phyloP scores from a whole-genome alignment of 2,888 invertebrate species.

The Amphipyra berbera region DNA sequence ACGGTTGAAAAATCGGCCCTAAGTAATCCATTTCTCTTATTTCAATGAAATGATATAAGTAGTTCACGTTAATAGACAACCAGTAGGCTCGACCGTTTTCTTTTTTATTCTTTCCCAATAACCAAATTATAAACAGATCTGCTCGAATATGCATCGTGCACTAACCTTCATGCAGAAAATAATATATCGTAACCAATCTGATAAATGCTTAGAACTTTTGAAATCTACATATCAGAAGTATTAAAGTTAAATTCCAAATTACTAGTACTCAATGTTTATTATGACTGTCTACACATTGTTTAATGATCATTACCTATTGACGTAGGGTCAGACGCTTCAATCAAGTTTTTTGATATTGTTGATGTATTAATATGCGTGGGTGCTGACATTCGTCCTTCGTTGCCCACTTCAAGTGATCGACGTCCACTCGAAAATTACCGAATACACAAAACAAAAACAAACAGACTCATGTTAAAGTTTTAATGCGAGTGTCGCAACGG shows the following conservation, averaged over 20 bases:
- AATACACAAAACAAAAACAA: slow-evolving; percentile 81
- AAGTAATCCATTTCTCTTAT: too few relatives aligned
- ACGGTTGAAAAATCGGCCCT: too few relatives aligned
- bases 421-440: slow-evolving; percentile 83
- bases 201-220: neutral
- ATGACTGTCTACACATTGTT: slow-evolving; percentile 25
- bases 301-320: slow-evolving; percentile 44
- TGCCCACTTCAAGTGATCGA: slow-evolving; percentile 77
- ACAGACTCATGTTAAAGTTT: slow-evolving; percentile 76
- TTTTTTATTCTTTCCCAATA: neutral
- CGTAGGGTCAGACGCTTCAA: slow-evolving; percentile 52
- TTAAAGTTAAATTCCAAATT: neutral
- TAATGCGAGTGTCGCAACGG: slow-evolving; percentile 76
- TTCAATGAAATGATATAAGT: too few relatives aligned
- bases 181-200: neutral
- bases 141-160: neutral
- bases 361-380: slow-evolving; percentile 67
- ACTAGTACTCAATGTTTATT: slow-evolving; percentile 15
- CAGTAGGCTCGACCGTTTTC: neutral
- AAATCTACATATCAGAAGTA: neutral
- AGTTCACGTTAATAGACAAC: neutral
- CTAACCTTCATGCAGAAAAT: neutral
- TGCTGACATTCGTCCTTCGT: slow-evolving; percentile 74
- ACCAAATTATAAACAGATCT: neutral
- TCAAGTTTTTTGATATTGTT: slow-evolving; percentile 51